Conservation (phyloP, 2,888 invertebrate genomes). For the Dromius quadrimaculatus region DNA sequence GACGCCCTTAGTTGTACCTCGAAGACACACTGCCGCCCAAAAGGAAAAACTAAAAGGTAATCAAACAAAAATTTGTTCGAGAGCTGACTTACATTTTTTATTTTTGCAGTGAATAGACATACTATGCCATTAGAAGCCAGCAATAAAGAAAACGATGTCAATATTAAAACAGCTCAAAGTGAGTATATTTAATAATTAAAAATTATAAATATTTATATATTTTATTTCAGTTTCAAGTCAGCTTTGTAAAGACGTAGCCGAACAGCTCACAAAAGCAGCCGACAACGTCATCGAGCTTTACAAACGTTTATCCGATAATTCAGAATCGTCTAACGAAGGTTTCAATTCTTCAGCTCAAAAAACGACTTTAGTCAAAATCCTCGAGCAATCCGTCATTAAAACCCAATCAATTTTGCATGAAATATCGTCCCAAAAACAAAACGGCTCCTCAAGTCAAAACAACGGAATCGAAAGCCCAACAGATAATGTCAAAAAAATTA, state of each 20-base stretch:
- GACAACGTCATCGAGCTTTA: conserved; percentile 80
- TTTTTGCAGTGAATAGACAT: conserved; percentile 33
- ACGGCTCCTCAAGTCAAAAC: conserved; percentile 53
- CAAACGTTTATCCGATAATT: conserved; percentile 72
- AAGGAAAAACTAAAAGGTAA: conserved; percentile 46
- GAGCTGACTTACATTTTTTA: too few relatives aligned
- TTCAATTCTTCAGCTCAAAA: conserved; percentile 61
- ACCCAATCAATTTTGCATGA: conserved; percentile 72
- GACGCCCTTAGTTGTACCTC: conserved; percentile 57
- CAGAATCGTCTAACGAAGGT: conserved; percentile 55
- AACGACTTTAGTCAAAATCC: conserved; percentile 68
- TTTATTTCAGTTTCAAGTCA: conserved; percentile 71
- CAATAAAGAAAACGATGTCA: conserved; percentile 49
- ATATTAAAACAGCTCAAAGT: conserved; percentile 47
- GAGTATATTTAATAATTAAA: conserved; percentile 11
- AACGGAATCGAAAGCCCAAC: conserved; percentile 65
- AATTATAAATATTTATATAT: neutral
- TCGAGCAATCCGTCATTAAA: conserved; percentile 72
- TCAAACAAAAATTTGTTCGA: neutral
- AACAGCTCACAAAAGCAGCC: conserved; percentile 75
- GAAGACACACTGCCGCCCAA: conserved; percentile 53
- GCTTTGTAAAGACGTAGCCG: conserved; percentile 73
- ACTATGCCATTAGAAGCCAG: conserved; percentile 26
- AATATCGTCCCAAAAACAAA: conserved; percentile 65
- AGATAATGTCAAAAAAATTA: conserved; percentile 68